A percentile compares a stretch with the other conserved stretches of the same genome.
Evolutionary conservation across 2,888 invertebrate genomes (phyloP).

Genomic region (Lepeophtheirus nordmannii): DNA sequence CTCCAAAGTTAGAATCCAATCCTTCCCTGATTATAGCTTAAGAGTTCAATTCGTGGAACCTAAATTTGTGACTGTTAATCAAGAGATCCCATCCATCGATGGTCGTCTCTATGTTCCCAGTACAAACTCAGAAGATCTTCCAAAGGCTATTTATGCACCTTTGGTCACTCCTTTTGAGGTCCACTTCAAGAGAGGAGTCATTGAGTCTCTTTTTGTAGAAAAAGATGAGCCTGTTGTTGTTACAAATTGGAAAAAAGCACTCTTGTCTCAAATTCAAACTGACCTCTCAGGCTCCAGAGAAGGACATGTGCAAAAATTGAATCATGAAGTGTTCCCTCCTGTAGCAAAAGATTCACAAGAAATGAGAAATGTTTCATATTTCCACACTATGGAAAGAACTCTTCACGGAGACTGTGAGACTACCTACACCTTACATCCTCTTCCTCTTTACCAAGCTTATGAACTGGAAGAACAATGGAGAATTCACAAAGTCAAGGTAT

Average conservation of each 20-base stretch:
- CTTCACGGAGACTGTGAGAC: slow-evolving; percentile 33
- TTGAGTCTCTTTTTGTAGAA: slow-evolving; percentile 24
- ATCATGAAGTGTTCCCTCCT: slow-evolving; percentile 24
- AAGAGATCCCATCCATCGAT: not conserved
- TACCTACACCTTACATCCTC: slow-evolving; percentile 30
- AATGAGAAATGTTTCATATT: slow-evolving; percentile 28
- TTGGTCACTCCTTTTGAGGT: slow-evolving; percentile 21
- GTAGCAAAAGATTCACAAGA: slow-evolving; percentile 26
- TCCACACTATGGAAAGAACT: slow-evolving; percentile 30
- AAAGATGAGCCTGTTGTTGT: slow-evolving; percentile 33
- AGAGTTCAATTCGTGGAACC: slow-evolving; percentile 22
- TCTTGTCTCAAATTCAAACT: slow-evolving; percentile 32
- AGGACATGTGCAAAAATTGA: not conserved
- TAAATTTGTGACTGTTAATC: slow-evolving; percentile 16
- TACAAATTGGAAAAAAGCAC: slow-evolving; percentile 35
- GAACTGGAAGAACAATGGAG: slow-evolving; percentile 12
- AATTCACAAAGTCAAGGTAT: not conserved
- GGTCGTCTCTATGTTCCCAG: slow-evolving; percentile 2
- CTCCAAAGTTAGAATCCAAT: slow-evolving; percentile 15
- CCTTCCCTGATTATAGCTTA: slow-evolving; percentile 10
- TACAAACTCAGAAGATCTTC: slow-evolving; percentile 10
- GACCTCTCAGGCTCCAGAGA: slow-evolving; percentile 29
- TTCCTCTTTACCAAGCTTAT: slow-evolving; percentile 23
- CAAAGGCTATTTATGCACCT: not conserved
- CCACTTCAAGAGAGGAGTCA: slow-evolving; percentile 22